A percentile compares a stretch with the other conserved stretches of the same genome.
Conservation (phyloP, 2,113 vertebrate genomes). For the Xenotilapia leptura region DNA sequence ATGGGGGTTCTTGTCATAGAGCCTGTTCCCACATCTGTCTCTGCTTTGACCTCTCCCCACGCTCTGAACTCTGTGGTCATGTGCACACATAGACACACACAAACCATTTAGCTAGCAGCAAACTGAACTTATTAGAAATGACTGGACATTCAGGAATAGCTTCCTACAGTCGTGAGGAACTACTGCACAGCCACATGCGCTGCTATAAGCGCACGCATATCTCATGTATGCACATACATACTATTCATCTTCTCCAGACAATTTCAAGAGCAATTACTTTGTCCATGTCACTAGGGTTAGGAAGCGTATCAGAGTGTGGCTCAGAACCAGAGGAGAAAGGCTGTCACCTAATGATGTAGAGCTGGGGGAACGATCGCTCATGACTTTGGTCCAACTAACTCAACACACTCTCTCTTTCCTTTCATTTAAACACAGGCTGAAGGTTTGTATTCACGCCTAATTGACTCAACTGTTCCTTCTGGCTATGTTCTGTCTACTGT, state of each 20-base stretch:
- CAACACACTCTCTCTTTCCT: not conserved
- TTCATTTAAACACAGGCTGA: slow-evolving; percentile 42
- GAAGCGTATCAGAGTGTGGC: not conserved
- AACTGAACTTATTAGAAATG: slow-evolving; percentile 11
- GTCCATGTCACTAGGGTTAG: slow-evolving; percentile 26
- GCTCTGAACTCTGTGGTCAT: slow-evolving; percentile 3
- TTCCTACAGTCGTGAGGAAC: not conserved
- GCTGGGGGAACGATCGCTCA: slow-evolving; percentile 2
- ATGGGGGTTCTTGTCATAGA: slow-evolving; percentile 31
- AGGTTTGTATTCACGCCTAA: slow-evolving; percentile 50
- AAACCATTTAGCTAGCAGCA: not conserved
- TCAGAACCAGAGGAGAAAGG: slow-evolving; percentile 3
- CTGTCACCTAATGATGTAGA: slow-evolving; percentile 52
- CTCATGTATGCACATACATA: not conserved
- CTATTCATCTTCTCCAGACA: not conserved
- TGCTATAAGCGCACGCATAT: not conserved
- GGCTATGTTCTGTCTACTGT: slow-evolving; percentile 22
- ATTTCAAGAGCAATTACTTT: slow-evolving; percentile 67
- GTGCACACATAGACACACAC: not conserved
- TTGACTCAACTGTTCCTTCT: slow-evolving; percentile 37
- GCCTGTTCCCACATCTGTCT: slow-evolving; percentile 49
- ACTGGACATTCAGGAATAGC: not conserved
- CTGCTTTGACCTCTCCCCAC: slow-evolving; percentile 32
- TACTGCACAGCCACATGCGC: not conserved
- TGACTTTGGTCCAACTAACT: slow-evolving; percentile 36